A percentile compares a stretch with the other conserved stretches of the same genome.
Evolutionary conservation across 2,797 vertebrate genomes (phyloP).

Genomic region (Hydrolagus colliei): DNA sequence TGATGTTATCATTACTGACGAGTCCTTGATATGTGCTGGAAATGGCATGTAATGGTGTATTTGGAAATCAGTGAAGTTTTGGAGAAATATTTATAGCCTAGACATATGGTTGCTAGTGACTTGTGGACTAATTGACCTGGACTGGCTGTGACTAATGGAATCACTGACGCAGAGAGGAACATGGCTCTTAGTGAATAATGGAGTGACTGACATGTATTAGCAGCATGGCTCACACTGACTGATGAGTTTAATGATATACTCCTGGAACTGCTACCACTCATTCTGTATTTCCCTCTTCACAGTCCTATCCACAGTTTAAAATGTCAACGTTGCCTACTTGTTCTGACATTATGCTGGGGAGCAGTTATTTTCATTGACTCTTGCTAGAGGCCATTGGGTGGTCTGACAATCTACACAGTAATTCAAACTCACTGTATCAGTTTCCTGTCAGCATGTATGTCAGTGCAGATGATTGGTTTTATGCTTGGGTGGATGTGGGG

Average conservation of each 20-base stretch:
- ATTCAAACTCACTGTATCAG: no score
- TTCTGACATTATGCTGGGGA: no score
- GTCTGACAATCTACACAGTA: no score
- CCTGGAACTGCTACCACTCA: not conserved
- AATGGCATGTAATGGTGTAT: not conserved
- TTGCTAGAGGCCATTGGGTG: no score
- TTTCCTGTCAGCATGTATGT: no score
- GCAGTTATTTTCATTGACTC: no score
- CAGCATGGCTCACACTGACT: not conserved
- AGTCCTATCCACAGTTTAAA: not conserved
- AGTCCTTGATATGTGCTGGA: not conserved
- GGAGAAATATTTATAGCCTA: not conserved
- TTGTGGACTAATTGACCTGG: constrained; percentile 1
- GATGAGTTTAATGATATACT: not conserved
- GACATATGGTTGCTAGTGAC: no score
- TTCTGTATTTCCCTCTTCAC: not conserved
- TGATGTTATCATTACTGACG: not conserved
- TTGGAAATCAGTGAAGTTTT: not conserved
- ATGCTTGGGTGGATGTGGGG: no score
- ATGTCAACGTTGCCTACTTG: not conserved
- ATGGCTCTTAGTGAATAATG: not conserved
- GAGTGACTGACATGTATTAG: not conserved
- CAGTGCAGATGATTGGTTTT: no score
- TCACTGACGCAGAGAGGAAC: not conserved
- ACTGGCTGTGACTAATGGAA: not conserved